Base-by-base conservation (phyloP, 2,888 invertebrate species). In the Thysanoteuthis rhombus region DNA sequence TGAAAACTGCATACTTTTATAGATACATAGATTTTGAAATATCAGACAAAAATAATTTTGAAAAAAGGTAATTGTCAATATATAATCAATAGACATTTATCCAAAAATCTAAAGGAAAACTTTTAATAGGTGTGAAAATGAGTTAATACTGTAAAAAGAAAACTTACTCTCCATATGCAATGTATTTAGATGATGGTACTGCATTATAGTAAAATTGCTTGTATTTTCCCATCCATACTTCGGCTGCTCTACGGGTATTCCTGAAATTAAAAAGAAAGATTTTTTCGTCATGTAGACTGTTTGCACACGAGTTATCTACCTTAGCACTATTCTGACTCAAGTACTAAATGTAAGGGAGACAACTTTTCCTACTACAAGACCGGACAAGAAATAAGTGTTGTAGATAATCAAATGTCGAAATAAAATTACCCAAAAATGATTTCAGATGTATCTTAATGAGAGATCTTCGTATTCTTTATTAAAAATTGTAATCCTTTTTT, bases 111-210 rank as follows among this genome's bases (percentile, higher is more conserved):
- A 42, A 12, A 42, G 16, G 16, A 42, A 42, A 42, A 2, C 16
- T 42, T 42, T 8, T 42, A 16, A 42, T 5, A 42, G 42, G 16
- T 22, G 25, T 52, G 25, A 52, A 52, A 52, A 52, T 52, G 25
- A 25, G 22, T 52, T 52, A 52, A 52, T 0, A 52, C 5, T 25
- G 5, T 75, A 75, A 75, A 75, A 16, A 75, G 28, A 58, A n/a
- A 75, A 75, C 75, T 75, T 75, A 75, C 75, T 75, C 75, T 75
- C 75, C 75, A 75, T 75, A 75, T n/a, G 75, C 75, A n/a, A 75
- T 75, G n/a, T 75, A 75, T 75, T 75, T 75, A 75, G 75, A 75
- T 16, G 75, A 75, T 75, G 75, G 75, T 75, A 75, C 75, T 36
- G 75, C 75, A 75, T 36, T 75, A 75, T 75, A 75, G 16, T 75